Base-by-base conservation (phyloP, 1,140 invertebrate species). In the Danaus plexippus region DNA sequence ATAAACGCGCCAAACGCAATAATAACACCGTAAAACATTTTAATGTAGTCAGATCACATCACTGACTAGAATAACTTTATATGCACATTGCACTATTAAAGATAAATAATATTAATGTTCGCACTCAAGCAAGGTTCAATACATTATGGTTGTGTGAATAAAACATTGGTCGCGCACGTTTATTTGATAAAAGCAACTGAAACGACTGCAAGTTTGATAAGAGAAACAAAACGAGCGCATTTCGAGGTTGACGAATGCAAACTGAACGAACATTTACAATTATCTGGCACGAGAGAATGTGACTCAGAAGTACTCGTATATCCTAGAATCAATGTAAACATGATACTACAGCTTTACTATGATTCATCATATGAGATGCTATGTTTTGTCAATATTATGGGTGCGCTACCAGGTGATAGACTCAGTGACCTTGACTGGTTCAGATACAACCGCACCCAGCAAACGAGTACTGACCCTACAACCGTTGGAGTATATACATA, bases 271-370 rank as follows among this genome's bases (percentile, higher is more conserved):
- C 63, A 64, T 64, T 54, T 64, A 66, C 59, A 64, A 67, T 59
- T 71, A 76, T 71, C 76, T 75, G 69, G 67, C 64, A 66, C 66
- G 66, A 65, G 64, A 59, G 61, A 49, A 54, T 67, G 63, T 81
- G 79, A 86, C 61, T 81, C 83, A 86, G 62, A 61, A 70, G 69
- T 71, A n/a, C n/a, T n/a, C n/a, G n/a, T n/a, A 74, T 68, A 64
- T 75, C 75, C 69, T 67, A 75, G 67, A 71, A 70, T 61, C 69
- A 69, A 64, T 70, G 75, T 78, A 79, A 82, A 84, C 75, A 84
- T 60, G 74, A 69, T 72, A 64, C 63, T 61, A 67, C 61, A 67
- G 66, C 49, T 57, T 57, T 64, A 61, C 67, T 59, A 79, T 82
- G 77, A 85, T 79, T 71, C 79, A 84, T 77, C 61, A 64, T 49